A percentile compares a stretch with the other conserved stretches of the same genome.
Conservation (phyloP, 2,888 invertebrate species). For the Drosophila mimetica region DNA sequence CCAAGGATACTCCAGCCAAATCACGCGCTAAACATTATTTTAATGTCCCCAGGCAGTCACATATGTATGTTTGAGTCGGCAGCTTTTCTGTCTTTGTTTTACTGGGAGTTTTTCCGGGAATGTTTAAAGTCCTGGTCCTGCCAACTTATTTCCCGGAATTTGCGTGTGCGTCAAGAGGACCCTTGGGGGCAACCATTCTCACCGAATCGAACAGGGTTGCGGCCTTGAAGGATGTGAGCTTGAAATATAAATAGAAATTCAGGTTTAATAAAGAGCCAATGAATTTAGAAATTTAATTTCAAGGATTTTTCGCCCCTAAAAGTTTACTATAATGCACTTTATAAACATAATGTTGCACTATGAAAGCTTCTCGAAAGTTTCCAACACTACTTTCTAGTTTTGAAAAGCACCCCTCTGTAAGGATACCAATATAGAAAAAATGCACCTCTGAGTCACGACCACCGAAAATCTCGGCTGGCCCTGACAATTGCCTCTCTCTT, state of each 20-base stretch:
- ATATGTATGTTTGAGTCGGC: constrained; percentile 34
- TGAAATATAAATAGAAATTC: constrained; percentile 8
- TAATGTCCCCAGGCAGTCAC: constrained; percentile 65
- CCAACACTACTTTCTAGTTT: not conserved
- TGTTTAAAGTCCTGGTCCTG: constrained; percentile 67
- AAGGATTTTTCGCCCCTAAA: no score
- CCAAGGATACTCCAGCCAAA: constrained; percentile 62
- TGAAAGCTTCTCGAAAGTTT: not conserved
- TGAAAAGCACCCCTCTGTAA: not conserved
- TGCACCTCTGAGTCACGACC: constrained; percentile 8
- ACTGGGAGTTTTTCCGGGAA: constrained; percentile 50
- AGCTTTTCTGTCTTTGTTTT: constrained; percentile 7
- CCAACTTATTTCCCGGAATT: constrained; percentile 43
- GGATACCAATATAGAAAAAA: not conserved
- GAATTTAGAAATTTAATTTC: no score
- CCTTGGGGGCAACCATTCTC: constrained; percentile 53
- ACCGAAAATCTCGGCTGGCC: constrained; percentile 31
- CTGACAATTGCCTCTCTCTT: constrained; percentile 49
- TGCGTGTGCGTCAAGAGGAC: constrained; percentile 42
- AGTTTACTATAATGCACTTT: no score
- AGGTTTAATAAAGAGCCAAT: not conserved
- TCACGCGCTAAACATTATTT: constrained; percentile 79
- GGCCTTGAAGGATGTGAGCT: constrained; percentile 54
- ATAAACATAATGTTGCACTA: no score
- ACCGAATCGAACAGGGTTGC: constrained; percentile 26